Evolutionary conservation across 2,888 invertebrate species (phyloP).

Genomic region (Scaptomyza tumidula): DNA sequence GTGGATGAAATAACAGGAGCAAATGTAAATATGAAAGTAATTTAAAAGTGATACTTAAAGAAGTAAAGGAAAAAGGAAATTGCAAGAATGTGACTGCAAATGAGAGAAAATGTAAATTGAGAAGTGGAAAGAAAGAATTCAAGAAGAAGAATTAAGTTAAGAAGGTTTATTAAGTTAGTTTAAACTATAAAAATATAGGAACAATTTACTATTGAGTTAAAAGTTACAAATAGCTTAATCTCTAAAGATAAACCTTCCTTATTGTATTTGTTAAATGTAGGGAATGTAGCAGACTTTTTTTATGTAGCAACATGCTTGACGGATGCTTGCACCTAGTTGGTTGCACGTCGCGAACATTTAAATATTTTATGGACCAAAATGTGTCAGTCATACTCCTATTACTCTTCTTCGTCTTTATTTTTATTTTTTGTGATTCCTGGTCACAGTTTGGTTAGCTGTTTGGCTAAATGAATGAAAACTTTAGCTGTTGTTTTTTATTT

Average conservation of each 20-base stretch:
- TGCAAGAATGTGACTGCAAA: neutral
- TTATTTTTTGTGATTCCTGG: slow-evolving; percentile 13
- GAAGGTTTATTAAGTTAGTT: neutral
- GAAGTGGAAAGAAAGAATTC: neutral
- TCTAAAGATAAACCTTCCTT: neutral
- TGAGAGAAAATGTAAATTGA: neutral
- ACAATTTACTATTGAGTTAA: too few species aligned
- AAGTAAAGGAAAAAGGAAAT: neutral
- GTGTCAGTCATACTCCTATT: slow-evolving; percentile 47
- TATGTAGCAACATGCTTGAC: slow-evolving; percentile 10
- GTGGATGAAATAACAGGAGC: neutral
- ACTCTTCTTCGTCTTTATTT: neutral
- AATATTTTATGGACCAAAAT: slow-evolving; percentile 72
- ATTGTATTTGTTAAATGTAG: slow-evolving; percentile 7
- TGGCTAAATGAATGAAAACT: slow-evolving; percentile 40
- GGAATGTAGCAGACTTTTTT: slow-evolving; percentile 18
- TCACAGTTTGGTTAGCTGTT: slow-evolving; percentile 30
- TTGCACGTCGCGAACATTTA: slow-evolving; percentile 63
- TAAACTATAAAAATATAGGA: too few species aligned
- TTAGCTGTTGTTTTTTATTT: slow-evolving; percentile 42
- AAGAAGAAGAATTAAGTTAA: too few species aligned
- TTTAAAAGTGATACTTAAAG: neutral
- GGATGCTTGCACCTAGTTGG: slow-evolving; percentile 35
- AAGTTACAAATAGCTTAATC: slow-evolving; percentile 15
- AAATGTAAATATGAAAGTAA: slow-evolving; percentile 2